These are phyloP conservation scores for Andricus curvator DNA, from an alignment of 2,888 invertebrate species.

Conservation along the genomic window DNA sequence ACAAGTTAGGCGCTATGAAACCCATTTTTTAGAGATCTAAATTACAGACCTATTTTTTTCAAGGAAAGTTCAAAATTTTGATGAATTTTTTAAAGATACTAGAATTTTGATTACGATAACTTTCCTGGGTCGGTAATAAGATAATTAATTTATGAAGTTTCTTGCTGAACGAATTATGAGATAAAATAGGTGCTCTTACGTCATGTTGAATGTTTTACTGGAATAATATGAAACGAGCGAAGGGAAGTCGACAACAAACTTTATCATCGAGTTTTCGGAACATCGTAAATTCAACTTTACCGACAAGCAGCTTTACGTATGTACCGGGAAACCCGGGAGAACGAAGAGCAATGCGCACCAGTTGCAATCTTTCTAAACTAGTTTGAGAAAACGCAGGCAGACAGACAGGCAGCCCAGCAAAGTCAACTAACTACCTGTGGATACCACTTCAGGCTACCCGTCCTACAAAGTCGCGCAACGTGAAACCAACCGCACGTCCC, in stretches of 20 bases:
- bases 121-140: not conserved
- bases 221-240: not conserved
- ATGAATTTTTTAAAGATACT: not conserved
- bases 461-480: slow-evolving; percentile 45
- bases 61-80: not conserved
- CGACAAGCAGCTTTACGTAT: slow-evolving; percentile 46
- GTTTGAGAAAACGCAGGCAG: slow-evolving; percentile 48
- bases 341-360: slow-evolving; percentile 51
- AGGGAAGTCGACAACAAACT: not conserved
- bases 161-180: not conserved
- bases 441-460: slow-evolving; percentile 64
- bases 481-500: slow-evolving; percentile 51
- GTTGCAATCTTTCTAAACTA: slow-evolving; percentile 61
- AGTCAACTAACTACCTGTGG: slow-evolving; percentile 75
- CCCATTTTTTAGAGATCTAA: not conserved
- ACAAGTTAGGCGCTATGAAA: not conserved
- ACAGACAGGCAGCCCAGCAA: slow-evolving; percentile 63
- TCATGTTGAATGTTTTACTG: not conserved
- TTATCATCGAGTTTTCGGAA: slow-evolving; percentile 49
- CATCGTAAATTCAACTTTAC: slow-evolving; percentile 54
- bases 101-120: not conserved
- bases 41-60: not conserved
- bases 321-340: not conserved
- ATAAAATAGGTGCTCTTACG: not conserved
- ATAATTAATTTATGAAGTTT: not conserved